Conservation (phyloP, 2,113 vertebrate genomes). For the Hippocampus abdominalis region DNA sequence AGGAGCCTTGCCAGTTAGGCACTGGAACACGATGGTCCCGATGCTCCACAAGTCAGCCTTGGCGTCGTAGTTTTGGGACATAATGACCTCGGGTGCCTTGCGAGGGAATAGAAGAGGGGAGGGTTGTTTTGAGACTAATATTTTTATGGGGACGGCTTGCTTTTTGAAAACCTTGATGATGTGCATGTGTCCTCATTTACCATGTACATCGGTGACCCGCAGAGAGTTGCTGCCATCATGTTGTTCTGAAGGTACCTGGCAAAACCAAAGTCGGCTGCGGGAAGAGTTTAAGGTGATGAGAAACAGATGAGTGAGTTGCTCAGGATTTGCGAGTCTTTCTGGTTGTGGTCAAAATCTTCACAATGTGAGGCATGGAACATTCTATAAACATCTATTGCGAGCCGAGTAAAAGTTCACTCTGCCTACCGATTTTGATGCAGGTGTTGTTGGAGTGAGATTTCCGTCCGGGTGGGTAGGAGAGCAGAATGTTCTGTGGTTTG, state of each 20-base stretch:
- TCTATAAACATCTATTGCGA: no score
- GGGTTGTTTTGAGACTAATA: neutral
- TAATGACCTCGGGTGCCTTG: slow-evolving; percentile 97
- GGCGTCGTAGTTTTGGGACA: slow-evolving; percentile 96
- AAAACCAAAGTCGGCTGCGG: slow-evolving; percentile 94
- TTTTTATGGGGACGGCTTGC: neutral
- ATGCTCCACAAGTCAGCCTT: slow-evolving; percentile 98
- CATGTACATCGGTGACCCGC: slow-evolving; percentile 99
- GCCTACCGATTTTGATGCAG: slow-evolving; percentile 92
- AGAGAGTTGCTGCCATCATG: slow-evolving; percentile 96
- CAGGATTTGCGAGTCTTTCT: neutral
- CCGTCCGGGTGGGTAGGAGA: slow-evolving; percentile 83
- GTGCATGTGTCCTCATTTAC: slow-evolving; percentile 58
- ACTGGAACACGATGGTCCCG: slow-evolving; percentile 97
- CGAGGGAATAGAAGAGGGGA: neutral
- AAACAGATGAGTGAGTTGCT: neutral
- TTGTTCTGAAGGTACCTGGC: slow-evolving; percentile 96
- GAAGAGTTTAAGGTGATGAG: neutral
- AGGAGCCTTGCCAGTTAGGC: slow-evolving; percentile 93
- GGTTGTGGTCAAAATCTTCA: neutral
- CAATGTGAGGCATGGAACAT: neutral
- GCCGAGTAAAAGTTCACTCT: no score
- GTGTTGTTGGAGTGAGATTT: slow-evolving; percentile 92
- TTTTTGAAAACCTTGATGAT: no score
- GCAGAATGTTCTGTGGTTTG: slow-evolving; percentile 96